Evolutionary conservation across 2,113 vertebrate species (phyloP), one percentile per base, ranked within the genome.

Genomic region (Tichodroma muraria): DNA sequence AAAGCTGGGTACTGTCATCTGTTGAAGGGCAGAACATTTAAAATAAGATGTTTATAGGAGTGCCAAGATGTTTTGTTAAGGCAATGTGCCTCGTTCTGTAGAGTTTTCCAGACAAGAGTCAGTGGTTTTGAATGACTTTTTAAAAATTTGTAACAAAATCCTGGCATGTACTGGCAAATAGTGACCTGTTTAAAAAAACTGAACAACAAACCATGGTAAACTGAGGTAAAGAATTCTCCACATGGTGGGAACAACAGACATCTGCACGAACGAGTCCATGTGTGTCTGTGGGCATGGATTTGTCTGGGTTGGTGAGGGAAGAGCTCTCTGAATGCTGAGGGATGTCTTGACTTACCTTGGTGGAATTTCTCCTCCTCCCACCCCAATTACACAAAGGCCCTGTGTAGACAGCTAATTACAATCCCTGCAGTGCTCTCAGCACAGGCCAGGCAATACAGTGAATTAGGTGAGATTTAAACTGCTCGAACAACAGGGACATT

Each of bases 381-480:
- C 10, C 56, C 69, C 33, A 17, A 15, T 83, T 42, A 72, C 71
- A 79, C 47, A 24, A 13, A 80, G 25, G 8, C 21, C 8, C 17
- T 69, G 70, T 35, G 42, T 1, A 50, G 69, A 53, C 37, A 70
- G 63, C 72, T 78, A 23, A 80, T 78, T 33, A 2, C 83, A 88
- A 57, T 61, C 80, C 80, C 87, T 61, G 93, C 73, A 81, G 3
- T 13, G 57, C 78, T 80, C 85, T 85, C 95, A 96, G 93, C 92
- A 91, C 88, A 80, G 89, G 33, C 35, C 80, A 93, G 21, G 85
- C 77, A 56, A 73, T 24, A 8, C 3, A 64, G 57, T 21, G 56
- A 90, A 91, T 89, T 25, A 90, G 80, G 94, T 93, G 94, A 89
- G 91, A 96, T 52, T 90, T 77, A 50, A 94, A 87, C 23, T 6